phyloP scores from a whole-genome alignment of 1,140 invertebrate genomes.

The Lasaia peninsularis region DNA sequence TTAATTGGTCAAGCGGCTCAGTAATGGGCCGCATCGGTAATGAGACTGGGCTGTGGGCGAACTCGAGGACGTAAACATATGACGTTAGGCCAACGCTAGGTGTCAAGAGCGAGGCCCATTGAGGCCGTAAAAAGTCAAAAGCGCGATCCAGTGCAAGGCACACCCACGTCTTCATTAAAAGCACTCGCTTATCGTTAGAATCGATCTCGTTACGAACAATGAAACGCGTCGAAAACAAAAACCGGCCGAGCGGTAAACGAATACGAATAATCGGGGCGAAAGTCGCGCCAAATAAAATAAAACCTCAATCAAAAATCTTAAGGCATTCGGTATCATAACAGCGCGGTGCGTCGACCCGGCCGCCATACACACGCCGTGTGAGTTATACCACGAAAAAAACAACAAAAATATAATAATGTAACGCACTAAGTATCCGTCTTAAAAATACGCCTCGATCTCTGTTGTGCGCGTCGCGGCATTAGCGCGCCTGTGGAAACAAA shows the following conservation, averaged over 20 bases:
- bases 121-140: conserved; percentile 20
- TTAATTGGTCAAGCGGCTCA: conserved; percentile 28
- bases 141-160: conserved; percentile 32
- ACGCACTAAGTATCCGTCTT: conserved; percentile 72
- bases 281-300: conserved; percentile 65
- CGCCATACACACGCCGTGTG: conserved; percentile 51
- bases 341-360: conserved; percentile 64
- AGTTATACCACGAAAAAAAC: conserved; percentile 61
- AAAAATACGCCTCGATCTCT: conserved; percentile 66
- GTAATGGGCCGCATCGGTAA: conserved; percentile 3
- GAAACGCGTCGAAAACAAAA: conserved; percentile 65
- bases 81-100: conserved; percentile 17
- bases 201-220: conserved; percentile 71
- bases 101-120: conserved; percentile 26
- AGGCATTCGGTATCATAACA: conserved; percentile 69
- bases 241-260: conserved; percentile 60
- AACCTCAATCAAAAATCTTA: conserved; percentile 71
- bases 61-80: conserved; percentile 23
- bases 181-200: conserved; percentile 60
- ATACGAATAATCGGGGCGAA: conserved; percentile 63
- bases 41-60: conserved; percentile 24
- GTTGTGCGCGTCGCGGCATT: conserved; percentile 59
- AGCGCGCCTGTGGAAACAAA: conserved; percentile 47
- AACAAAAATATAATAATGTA: conserved; percentile 67
- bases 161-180: conserved; percentile 70